phyloP scores from a whole-genome alignment of 2,888 invertebrate species.

The Thera britannica region DNA sequence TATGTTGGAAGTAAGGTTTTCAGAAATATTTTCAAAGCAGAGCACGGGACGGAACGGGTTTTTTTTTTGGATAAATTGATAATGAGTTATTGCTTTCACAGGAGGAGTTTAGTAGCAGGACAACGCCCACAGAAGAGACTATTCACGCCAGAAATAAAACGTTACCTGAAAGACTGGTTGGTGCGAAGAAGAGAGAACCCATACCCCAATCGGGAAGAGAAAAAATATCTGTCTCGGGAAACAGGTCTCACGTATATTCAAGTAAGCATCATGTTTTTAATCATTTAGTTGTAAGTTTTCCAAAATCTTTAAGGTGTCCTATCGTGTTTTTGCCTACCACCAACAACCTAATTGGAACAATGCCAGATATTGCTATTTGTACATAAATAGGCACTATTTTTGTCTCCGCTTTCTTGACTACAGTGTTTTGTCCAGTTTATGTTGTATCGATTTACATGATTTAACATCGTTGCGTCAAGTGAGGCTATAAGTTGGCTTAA shows the following conservation, averaged over 20 bases:
- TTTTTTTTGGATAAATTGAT: not conserved
- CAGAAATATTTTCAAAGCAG: not conserved
- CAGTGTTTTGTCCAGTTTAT: slow-evolving; percentile 52
- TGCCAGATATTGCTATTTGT: slow-evolving; percentile 81
- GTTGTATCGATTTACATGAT: slow-evolving; percentile 32
- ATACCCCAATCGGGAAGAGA: slow-evolving; percentile 91
- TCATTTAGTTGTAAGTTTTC: slow-evolving; percentile 37
- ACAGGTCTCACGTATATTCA: slow-evolving; percentile 92
- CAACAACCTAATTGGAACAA: slow-evolving; percentile 81
- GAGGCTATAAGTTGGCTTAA: too few species aligned
- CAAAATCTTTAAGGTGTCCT: slow-evolving; percentile 50
- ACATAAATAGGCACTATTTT: slow-evolving; percentile 84
- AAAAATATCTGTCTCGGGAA: slow-evolving; percentile 88
- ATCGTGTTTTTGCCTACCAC: slow-evolving; percentile 69
- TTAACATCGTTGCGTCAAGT: not conserved
- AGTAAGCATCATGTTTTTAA: slow-evolving; percentile 71
- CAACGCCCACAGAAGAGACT: slow-evolving; percentile 88
- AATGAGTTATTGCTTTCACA: slow-evolving; percentile 49
- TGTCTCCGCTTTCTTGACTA: slow-evolving; percentile 75
- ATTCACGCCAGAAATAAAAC: slow-evolving; percentile 92
- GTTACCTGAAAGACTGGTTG: slow-evolving; percentile 91
- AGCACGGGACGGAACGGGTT: not conserved
- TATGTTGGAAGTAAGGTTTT: not conserved
- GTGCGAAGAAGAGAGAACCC: slow-evolving; percentile 91
- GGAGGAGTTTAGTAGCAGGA: slow-evolving; percentile 84